Conservation (phyloP, 2,888 invertebrate genomes). For the Ophonus ardosiacus region DNA sequence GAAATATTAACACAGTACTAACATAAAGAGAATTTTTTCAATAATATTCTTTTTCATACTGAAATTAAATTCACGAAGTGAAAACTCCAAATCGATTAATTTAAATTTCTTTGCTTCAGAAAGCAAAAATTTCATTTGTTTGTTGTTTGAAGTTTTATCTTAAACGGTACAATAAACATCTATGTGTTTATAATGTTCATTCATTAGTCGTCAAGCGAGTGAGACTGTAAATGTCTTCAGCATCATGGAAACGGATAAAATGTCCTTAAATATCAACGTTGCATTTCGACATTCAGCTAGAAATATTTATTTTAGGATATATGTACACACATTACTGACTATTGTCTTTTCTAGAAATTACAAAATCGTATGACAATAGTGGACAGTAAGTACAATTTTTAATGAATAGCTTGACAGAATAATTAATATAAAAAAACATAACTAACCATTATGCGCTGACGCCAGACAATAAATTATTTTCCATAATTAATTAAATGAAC, state of each 20-base stretch:
- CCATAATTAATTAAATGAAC: no score
- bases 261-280: background rate
- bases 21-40: background rate
- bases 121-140: slow-evolving; percentile 27
- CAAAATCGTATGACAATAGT: background rate
- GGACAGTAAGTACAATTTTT: no score
- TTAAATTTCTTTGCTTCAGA: slow-evolving; percentile 10
- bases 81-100: slow-evolving; percentile 11
- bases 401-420: no score
- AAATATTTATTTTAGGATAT: background rate
- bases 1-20: background rate
- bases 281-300: background rate
- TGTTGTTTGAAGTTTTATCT: slow-evolving; percentile 35
- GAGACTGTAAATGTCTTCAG: background rate
- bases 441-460: no score
- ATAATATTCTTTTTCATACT: background rate
- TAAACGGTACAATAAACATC: slow-evolving; percentile 31
- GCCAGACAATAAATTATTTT: no score
- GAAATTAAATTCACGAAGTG: background rate
- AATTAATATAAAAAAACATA: no score
- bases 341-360: background rate
- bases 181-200: slow-evolving; percentile 51
- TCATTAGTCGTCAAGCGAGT: slow-evolving; percentile 38
- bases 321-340: background rate
- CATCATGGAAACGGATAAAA: slow-evolving; percentile 12